Evolutionary conservation across 2,888 invertebrate species (phyloP), one percentile per base, ranked within the genome.

Genomic region (Phortica magna): DNA sequence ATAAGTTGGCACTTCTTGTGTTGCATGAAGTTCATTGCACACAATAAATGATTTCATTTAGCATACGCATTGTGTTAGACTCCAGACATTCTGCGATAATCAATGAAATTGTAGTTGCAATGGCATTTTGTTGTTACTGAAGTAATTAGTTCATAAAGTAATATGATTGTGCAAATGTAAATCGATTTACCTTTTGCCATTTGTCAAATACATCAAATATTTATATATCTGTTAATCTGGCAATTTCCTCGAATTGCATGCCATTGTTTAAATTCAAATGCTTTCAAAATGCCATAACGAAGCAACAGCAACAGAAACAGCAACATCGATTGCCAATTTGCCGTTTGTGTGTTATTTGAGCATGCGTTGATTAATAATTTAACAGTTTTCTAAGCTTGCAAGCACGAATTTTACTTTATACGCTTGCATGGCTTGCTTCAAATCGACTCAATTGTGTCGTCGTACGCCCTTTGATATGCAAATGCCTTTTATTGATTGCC

Each of bases 221-320:
- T 0, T 31, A 31, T 31, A 31, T 53, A n/a, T 53, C 53, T 39
- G 65, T n/a, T 65, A 65, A 65, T 65, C 65, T 65, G 41, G 65
- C 19, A 65, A 65, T 65, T 61, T 10, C 61, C n/a, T 22, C 4
- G 22, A 61, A 61, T 61, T 61, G 61, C 61, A 61, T 61, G 17
- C 10, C 61, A 17, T 4, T 61, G 61, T 19, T 61, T 61, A 4
- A 6, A 9, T 22, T 61, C 19, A 48, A 48, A 1, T 48, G 14
- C 48, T 48, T 12, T 14, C 31, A 31, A 14, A 48, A 48, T 48
- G 48, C 48, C 48, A 48, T 31, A 4, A 31, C 31, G 31, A 31
- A 31, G 14, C 14, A 2, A 48, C 1, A 48, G 48, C 48, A 48
- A 48, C 48, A 48, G 14, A 2, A 48, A 48, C 3, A 48, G 48